Evolutionary conservation across 2,113 vertebrate species (phyloP), one percentile per base, ranked within the genome.

Genomic region (Castor canadensis): DNA sequence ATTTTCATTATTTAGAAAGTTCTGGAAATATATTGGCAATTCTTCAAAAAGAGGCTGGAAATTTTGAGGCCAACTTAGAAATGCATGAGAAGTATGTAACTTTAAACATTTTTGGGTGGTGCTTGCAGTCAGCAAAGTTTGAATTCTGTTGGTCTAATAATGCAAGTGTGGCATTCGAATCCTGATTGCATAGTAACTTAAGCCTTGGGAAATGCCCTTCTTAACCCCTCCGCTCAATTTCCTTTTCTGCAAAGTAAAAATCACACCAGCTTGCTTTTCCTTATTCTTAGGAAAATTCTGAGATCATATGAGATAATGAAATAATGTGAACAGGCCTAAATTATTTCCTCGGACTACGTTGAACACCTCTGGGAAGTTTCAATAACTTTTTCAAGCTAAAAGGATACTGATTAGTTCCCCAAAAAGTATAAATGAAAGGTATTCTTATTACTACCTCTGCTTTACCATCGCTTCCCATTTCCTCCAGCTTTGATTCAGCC

Each of bases 341-440:
- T 83, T 91, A 72, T 86, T 95, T 93, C 82, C 88, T 91, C 71
- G 58, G 58, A 26, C 4, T 49, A 81, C 94, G 32, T 8, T 84
- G 73, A 83, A 79, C n/a, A 60, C 40, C 94, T 94, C 82, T 89
- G 97, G 96, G 88, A 94, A 97, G 95, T 97, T 96, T 97, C 96
- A 94, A 86, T 95, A 89, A 96, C 83, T 92, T 97, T 97, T 97
- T 91, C 60, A 92, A 66, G 77, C 24, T 92, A 88, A 83, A 49
- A 89, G 80, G 88, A 95, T 92, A 76, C 84, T 58, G 60, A 30
- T 5, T 92, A 95, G 85, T 97, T 97, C 96, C 95, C 54, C 69
- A 77, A 87, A 96, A 83, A 89, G 52, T 77, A 64, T 71, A 45
- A 89, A 91, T 89, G 73, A 82, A 94, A 88, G 76, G 56, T 94